Evolutionary conservation across 2,113 vertebrate species (phyloP), one percentile per base, ranked within the genome.

Genomic region (Lepidothrix coronata): DNA sequence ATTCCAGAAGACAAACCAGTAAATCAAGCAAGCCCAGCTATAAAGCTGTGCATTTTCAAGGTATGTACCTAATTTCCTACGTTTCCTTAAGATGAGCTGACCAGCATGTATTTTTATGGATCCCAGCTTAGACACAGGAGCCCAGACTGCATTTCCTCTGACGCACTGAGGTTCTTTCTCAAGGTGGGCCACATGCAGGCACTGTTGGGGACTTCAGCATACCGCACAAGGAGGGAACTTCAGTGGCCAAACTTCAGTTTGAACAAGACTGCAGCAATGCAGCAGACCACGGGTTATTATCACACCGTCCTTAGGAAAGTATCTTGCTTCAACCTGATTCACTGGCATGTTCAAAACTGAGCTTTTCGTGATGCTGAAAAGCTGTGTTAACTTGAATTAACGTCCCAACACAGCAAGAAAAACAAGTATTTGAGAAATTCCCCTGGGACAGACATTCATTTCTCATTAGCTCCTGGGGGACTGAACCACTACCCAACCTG

Each of bases 201-300:
- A 14, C 16, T 28, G 1, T 1, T 75, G 54, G 33, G 28, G n/a
- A n/a, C 14, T 28, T 23, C 51, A 67, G 10, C 1, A 1, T 15
- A 21, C 31, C 20, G 43, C 6, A 15, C 10, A 14, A 39, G 15
- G 30, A 94, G 30, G 46, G 18, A 74, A 12, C 12, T n/a, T n/a
- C n/a, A n/a, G 22, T 0, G 4, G 37, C 30, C 41, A 10, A 18
- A 22, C 30, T 44, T 59, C 25, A 18, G 11, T 8, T 73, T 46
- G 19, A 55, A 49, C 5, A 17, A n/a, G 46, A 30, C 15, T 5
- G 9, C 43, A 65, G 49, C 39, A 55, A 14, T 7, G 44, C 43
- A 85, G 30, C 1, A 0, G 23, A 12, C 2, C 24, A 5, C 28
- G 70, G 6, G 25, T 61, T 52, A 35, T 25, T 16, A 15, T 28